Percentiles rank a stretch among this genome's conserved stretches.
phyloP scores from a whole-genome alignment of 2,888 invertebrate genomes.

The Punctoribates punctum region DNA sequence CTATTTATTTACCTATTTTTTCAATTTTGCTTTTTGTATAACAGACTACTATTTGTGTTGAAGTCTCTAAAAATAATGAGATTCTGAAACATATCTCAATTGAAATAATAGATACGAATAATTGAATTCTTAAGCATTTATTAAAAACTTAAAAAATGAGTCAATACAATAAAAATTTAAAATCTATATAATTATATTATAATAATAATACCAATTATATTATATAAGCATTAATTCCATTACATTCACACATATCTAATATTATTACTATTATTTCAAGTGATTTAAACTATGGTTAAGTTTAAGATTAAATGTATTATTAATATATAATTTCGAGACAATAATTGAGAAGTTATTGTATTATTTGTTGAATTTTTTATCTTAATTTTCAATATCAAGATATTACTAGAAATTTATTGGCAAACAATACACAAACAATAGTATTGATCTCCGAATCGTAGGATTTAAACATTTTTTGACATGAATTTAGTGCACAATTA shows the following conservation, averaged over 20 bases:
- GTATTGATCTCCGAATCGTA: slow-evolving; percentile 11
- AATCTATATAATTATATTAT: slow-evolving; percentile 16
- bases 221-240: slow-evolving; percentile 26
- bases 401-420: slow-evolving; percentile 8
- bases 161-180: slow-evolving; percentile 23
- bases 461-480: neutral
- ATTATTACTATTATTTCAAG: slow-evolving; percentile 17
- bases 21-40: neutral
- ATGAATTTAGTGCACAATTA: slow-evolving; percentile 23
- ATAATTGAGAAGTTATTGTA: neutral
- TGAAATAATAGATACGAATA: neutral
- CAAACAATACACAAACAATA: slow-evolving; percentile 22
- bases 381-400: neutral
- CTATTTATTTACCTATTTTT: neutral
- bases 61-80: neutral
- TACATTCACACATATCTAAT: slow-evolving; percentile 26
- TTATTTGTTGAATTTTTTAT: neutral
- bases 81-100: neutral
- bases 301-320: slow-evolving; percentile 7
- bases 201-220: neutral
- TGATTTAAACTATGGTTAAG: slow-evolving; percentile 11
- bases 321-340: neutral
- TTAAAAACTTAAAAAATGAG: slow-evolving; percentile 34
- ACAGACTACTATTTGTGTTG: neutral
- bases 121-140: slow-evolving; percentile 25